Evolutionary conservation across 2,113 vertebrate genomes (phyloP).

Genomic region (Gallinago paraguaiae): DNA sequence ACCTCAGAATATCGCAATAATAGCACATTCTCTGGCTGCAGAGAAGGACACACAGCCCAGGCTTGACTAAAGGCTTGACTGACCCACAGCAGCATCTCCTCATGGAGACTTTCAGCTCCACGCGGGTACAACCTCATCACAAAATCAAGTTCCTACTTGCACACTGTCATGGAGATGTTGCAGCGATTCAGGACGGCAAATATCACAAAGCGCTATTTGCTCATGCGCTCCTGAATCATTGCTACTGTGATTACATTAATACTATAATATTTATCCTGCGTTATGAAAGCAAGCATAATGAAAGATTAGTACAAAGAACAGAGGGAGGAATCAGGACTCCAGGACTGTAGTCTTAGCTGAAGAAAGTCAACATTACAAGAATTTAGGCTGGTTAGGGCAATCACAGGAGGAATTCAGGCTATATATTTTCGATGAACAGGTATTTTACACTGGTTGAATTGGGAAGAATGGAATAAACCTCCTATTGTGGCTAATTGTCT

Average conservation of each 20-base stretch:
- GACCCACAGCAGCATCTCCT: not conserved
- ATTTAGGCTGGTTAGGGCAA: not conserved
- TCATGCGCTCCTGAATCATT: not conserved
- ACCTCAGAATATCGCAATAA: not conserved
- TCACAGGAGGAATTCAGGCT: not conserved
- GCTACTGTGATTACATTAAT: not conserved
- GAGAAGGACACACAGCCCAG: not conserved
- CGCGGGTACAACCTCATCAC: not conserved
- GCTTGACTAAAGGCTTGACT: not conserved
- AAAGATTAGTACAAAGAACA: not conserved
- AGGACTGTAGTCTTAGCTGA: not conserved
- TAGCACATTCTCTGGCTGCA: not conserved
- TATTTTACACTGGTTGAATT: not conserved
- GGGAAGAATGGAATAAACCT: not conserved
- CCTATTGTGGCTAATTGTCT: not conserved
- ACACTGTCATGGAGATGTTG: fast-evolving
- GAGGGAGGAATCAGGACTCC: not conserved
- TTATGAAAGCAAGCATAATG: not conserved
- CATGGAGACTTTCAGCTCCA: not conserved
- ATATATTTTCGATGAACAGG: not conserved
- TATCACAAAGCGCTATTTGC: not conserved
- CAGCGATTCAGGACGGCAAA: not conserved
- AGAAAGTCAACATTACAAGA: not conserved
- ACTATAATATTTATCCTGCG: not conserved
- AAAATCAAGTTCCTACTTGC: not conserved